Evolutionary conservation across 2,797 vertebrate species (phyloP), one percentile per base, ranked within the genome.

Genomic region (Phrynocephalus forsythii): DNA sequence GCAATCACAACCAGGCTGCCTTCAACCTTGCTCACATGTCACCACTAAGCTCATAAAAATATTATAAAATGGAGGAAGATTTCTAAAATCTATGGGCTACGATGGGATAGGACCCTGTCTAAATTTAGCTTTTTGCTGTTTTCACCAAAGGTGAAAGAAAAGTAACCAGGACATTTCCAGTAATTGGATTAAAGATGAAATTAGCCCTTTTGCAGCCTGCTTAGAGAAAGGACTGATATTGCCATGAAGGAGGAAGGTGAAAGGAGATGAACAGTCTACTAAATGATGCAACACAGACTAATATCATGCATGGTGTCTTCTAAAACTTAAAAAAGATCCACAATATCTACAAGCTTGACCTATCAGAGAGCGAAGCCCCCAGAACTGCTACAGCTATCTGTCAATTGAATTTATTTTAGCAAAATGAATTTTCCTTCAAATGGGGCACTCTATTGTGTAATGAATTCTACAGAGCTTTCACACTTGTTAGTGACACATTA

Each of bases 231-330:
- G 90, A 81, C 94, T 91, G 82, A 91, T 90, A 81, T 80, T 85
- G 86, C 82, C 87, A 67, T 56, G 88, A 94, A 87, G 87, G 89
- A 96, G 73, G 89, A 92, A 93, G 77, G 90, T 92, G 92, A 50
- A 11, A 71, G 50, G 89, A 94, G 84, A 92, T 94, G 94, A 94
- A 92, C 91, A 88, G 89, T 94, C 81, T 94, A 94, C 93, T 95
- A 94, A 95, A 95, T 94, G 93, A 93, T 92, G 93, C 86, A 94
- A 88, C 86, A 81, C 92, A 91, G 96, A 93, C 91, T 89, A 91
- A 94, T 90, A 83, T 84, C 88, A 90, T 94, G 91, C 92, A 93
- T 91, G 92, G 92, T 89, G 83, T 93, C 87, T 91, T 93, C 85
- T 88, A 91, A 92, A 92, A 85, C 86, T 30, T 30, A 91, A 91